Percentiles rank a stretch among this genome's conserved stretches.
Conservation (phyloP, 2,888 invertebrate species). For the Macropis europaea region DNA sequence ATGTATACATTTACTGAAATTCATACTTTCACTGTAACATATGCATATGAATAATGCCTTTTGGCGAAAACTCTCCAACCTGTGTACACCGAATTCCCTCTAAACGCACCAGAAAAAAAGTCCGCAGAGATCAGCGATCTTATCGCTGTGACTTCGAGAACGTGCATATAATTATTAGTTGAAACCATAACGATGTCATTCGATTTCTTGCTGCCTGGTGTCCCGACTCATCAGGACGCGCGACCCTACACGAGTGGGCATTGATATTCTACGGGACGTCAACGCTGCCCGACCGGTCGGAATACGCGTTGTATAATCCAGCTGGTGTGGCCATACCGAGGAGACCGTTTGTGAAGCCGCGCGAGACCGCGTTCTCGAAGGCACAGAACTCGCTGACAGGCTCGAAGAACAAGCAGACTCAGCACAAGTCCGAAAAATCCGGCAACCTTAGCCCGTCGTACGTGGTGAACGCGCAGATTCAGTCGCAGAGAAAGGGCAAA, state of each 20-base stretch:
- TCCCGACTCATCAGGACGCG: constrained; percentile 85
- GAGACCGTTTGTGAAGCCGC: constrained; percentile 71
- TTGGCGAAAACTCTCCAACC: too few relatives aligned
- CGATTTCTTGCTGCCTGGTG: constrained; percentile 45
- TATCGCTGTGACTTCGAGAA: too few relatives aligned
- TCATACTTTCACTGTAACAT: too few relatives aligned
- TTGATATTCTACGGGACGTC: constrained; percentile 95
- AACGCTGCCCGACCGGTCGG: constrained; percentile 79
- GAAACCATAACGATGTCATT: constrained; percentile 19
- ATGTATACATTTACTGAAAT: too few relatives aligned
- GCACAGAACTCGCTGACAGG: constrained; percentile 65
- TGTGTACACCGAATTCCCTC: too few relatives aligned
- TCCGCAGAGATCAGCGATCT: too few relatives aligned
- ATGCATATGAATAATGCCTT: too few relatives aligned
- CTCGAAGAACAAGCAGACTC: constrained; percentile 80
- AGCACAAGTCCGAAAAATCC: constrained; percentile 82
- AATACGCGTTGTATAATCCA: constrained; percentile 72
- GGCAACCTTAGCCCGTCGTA: constrained; percentile 74
- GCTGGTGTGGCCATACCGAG: constrained; percentile 67
- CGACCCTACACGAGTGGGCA: constrained; percentile 95
- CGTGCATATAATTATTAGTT: neutral
- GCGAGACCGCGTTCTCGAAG: constrained; percentile 69
- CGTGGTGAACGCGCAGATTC: constrained; percentile 65
- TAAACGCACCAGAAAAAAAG: too few relatives aligned
- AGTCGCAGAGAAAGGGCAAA: constrained; percentile 71